Evolutionary conservation across 2,113 vertebrate genomes (phyloP).

Genomic region (Pseudorectes ferrugineus): DNA sequence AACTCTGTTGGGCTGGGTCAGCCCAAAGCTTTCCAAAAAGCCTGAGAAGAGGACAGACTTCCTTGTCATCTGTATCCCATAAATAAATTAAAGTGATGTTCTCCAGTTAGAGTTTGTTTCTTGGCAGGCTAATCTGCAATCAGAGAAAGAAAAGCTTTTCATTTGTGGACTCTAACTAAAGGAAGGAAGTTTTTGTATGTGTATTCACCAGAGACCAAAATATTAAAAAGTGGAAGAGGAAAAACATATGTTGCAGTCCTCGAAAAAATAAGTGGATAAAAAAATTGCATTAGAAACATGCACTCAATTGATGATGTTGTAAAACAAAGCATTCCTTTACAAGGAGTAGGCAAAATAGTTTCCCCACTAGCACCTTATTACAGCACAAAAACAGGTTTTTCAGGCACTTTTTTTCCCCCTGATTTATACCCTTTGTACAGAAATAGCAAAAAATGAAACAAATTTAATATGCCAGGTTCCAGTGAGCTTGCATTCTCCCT

Average conservation of each 20-base stretch:
- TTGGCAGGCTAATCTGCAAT: constrained; percentile 81
- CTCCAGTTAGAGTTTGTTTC: constrained; percentile 78
- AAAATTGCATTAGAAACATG: constrained; percentile 39
- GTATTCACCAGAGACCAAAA: constrained; percentile 75
- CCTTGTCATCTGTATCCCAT: constrained; percentile 81
- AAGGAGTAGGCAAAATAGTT: background rate
- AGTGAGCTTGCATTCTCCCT: background rate
- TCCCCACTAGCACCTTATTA: background rate
- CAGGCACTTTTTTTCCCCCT: background rate
- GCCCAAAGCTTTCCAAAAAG: constrained; percentile 72
- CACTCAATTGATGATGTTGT: background rate
- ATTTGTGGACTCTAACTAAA: constrained; percentile 75
- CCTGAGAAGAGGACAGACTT: constrained; percentile 75
- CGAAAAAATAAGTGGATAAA: constrained; percentile 46
- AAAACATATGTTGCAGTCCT: constrained; percentile 70
- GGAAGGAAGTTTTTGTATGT: constrained; percentile 78
- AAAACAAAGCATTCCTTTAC: constrained; percentile 7
- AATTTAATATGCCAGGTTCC: background rate
- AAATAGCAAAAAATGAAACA: background rate
- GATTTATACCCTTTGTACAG: background rate
- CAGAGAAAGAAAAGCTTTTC: constrained; percentile 77
- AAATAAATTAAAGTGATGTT: constrained; percentile 86
- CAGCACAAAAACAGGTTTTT: background rate
- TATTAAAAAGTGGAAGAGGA: constrained; percentile 77
- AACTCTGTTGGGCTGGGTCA: constrained; percentile 77